Base-by-base conservation (phyloP, 2,113 vertebrate species). In the Xyliphius kryptos region DNA sequence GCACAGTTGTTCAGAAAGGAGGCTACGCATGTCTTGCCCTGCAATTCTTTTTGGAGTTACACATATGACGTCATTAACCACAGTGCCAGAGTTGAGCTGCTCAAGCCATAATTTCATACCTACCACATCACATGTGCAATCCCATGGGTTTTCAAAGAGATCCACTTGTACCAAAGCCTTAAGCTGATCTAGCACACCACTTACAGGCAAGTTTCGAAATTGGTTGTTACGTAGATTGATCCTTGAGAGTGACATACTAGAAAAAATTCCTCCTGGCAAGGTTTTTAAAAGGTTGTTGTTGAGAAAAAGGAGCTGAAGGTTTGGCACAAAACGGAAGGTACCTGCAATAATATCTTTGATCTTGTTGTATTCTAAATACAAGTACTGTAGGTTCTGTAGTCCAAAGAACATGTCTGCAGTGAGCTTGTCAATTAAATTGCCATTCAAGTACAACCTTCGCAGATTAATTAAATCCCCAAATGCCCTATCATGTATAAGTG, bases 81-180 rank as follows among this genome's bases (percentile, higher is more conserved):
- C 84, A 1, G 95, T 93, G 1, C 95, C 95, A 0, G 84, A 89
- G 53, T 91, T 94, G 36, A 98, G 92, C 81, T 95, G 92, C 76
- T 97, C 94, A 2, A 97, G 83, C 96, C 96, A 99, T 58, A 92
- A 87, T 76, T 97, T 97, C 92, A 98, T 94, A 60, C 93, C 95
- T 41, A 95, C 91, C 6, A 89, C 88, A 21, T 94, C 91, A 20
- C 96, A 99, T 8, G 91, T 90, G 75, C 96, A 99, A 83, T 97
- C 92, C 96, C 96, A 99, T 4, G 95, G 96, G 83, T 99, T 99
- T 80, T 99, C 95, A 2, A 95, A 91, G 41, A 99, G 82, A 74
- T 99, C 96, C 46, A 99, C 95, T 80, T 99, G 96, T 73, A 99
- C 82, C 66, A 99, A 79, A 4, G 91, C 84, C 60, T 91, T 92